phyloP scores from a whole-genome alignment of 2,797 vertebrate genomes.

The Trachops cirrhosus region DNA sequence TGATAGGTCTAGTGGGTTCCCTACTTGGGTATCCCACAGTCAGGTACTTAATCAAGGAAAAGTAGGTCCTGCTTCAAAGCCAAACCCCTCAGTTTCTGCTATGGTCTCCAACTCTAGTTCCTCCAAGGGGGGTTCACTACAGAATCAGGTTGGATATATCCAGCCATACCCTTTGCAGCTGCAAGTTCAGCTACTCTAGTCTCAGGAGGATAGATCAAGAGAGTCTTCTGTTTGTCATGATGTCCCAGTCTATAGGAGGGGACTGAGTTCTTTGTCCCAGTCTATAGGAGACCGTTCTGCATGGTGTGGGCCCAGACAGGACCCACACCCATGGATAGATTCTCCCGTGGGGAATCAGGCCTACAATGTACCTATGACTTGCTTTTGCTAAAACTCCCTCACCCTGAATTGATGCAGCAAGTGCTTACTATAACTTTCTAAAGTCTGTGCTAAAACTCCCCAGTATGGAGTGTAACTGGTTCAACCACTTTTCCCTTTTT shows the following conservation, averaged over 20 bases:
- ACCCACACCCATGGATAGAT: no score
- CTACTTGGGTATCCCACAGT: not conserved
- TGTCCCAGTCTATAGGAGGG: not conserved
- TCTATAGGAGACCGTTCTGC: no score
- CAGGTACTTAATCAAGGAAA: not conserved
- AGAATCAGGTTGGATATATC: not conserved
- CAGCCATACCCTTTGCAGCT: not conserved
- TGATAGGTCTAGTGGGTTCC: not conserved
- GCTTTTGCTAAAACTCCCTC: no score
- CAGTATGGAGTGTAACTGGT: no score
- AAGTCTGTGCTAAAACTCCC: no score
- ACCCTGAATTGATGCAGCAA: no score
- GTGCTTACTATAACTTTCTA: no score
- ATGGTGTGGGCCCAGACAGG: no score
- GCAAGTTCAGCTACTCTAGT: not conserved
- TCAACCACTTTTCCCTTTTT: no score
- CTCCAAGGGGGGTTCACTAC: not conserved
- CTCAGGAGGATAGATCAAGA: no score
- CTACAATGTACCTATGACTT: no score
- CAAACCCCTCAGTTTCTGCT: not conserved
- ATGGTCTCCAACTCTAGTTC: not conserved
- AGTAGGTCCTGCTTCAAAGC: not conserved
- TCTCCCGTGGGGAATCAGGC: no score
- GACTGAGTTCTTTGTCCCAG: not conserved
- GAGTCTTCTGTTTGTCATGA: not conserved